Evolutionary conservation across 2,888 invertebrate species (phyloP).

Genomic region (Rhogogaster chlorosoma): DNA sequence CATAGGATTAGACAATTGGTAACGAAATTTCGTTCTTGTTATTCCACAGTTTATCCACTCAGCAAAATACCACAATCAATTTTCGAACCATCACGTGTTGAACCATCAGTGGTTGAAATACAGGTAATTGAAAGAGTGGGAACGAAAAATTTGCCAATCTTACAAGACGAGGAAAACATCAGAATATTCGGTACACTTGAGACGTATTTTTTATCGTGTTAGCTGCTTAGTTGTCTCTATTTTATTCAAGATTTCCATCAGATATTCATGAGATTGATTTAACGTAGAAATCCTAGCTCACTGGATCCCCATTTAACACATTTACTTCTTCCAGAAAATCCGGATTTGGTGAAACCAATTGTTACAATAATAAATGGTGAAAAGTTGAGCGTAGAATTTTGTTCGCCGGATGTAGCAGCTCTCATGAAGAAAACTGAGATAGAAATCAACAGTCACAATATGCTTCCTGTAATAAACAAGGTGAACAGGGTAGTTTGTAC

Average conservation of each 20-base stretch:
- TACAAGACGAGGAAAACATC: conserved; percentile 72
- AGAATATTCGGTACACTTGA: conserved; percentile 70
- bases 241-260: background rate
- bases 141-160: conserved; percentile 72
- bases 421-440: conserved; percentile 67
- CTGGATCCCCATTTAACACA: conserved; percentile 1
- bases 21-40: background rate
- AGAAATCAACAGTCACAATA: conserved; percentile 70
- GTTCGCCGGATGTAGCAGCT: conserved; percentile 67
- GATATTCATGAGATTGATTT: background rate
- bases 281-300: background rate
- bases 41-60: conserved; percentile 65
- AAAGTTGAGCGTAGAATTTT: conserved; percentile 70
- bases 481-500: conserved; percentile 60
- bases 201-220: background rate
- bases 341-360: conserved; percentile 73
- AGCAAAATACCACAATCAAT: conserved; percentile 67
- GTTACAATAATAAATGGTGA: conserved; percentile 67
- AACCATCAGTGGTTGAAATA: conserved; percentile 72
- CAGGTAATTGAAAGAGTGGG: conserved; percentile 72
- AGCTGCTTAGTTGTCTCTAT: conserved; percentile 44
- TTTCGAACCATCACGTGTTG: conserved; percentile 67
- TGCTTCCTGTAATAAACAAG: conserved; percentile 71
- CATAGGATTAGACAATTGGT: background rate
- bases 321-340: conserved; percentile 69